phyloP scores from a whole-genome alignment of 2,888 invertebrate species.

The Pyrocoelia pectoralis region DNA sequence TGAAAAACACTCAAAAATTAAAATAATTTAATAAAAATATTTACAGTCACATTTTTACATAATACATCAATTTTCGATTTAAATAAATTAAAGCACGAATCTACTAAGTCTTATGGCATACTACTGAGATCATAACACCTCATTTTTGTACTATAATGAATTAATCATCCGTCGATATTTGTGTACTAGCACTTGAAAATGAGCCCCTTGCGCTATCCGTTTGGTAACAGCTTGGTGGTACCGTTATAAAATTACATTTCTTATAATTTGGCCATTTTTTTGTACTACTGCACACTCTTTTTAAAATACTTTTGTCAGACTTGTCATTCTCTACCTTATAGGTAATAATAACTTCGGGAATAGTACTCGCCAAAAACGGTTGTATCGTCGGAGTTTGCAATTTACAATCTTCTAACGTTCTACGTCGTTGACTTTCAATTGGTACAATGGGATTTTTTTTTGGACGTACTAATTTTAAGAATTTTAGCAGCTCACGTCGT shows the following conservation, averaged over 20 bases:
- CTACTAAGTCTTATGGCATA: background rate
- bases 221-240: slow-evolving; percentile 56
- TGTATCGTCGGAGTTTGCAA: slow-evolving; percentile 21
- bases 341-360: slow-evolving; percentile 55
- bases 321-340: slow-evolving; percentile 47
- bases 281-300: slow-evolving; percentile 54
- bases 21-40: background rate
- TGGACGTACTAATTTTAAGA: slow-evolving; percentile 60
- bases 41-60: background rate
- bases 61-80: background rate
- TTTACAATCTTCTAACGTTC: slow-evolving; percentile 15
- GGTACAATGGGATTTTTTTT: background rate
- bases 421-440: background rate
- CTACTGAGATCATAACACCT: background rate
- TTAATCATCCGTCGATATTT: slow-evolving; percentile 53
- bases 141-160: background rate
- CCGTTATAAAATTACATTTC: slow-evolving; percentile 56
- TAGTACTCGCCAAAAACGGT: slow-evolving; percentile 38
- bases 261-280: slow-evolving; percentile 53
- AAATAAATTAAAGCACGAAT: background rate
- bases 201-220: slow-evolving; percentile 55
- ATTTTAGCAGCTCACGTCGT: slow-evolving; percentile 64
- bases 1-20: background rate
- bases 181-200: slow-evolving; percentile 59
- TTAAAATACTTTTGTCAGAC: slow-evolving; percentile 55